Percentiles rank a stretch among this genome's conserved stretches.
Conservation (phyloP, 2,113 vertebrate genomes). For the Gorsachius goisagi region DNA sequence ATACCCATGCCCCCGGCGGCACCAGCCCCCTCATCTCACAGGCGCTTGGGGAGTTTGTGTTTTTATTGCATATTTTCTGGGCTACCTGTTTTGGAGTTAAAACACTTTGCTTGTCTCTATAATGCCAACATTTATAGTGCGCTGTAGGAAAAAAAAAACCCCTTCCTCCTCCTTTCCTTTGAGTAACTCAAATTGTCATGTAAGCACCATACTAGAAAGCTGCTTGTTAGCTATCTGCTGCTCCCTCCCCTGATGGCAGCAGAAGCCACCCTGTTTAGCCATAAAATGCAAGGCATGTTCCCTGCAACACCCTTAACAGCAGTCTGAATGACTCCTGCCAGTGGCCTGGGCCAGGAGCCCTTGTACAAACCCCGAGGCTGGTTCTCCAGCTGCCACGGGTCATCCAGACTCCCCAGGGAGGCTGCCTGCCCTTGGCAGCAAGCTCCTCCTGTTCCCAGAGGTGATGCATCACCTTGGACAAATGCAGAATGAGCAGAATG, state of each 20-base stretch:
- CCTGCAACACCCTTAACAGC: background rate
- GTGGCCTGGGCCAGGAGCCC: background rate
- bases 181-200: background rate
- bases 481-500: background rate
- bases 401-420: rapidly evolving
- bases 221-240: background rate
- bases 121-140: background rate
- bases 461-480: background rate
- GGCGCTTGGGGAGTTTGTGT: rapidly evolving
- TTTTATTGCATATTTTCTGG: background rate
- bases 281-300: background rate
- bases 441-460: background rate
- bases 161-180: background rate
- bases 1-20: too few relatives aligned
- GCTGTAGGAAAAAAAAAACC: background rate
- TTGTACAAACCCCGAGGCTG: background rate
- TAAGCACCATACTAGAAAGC: background rate
- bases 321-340: background rate
- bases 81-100: background rate
- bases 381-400: background rate
- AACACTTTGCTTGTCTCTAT: background rate
- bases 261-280: background rate
- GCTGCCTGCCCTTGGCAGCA: background rate
- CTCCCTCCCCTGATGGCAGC: background rate
- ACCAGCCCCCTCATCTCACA: background rate